phyloP scores from a whole-genome alignment of 2,888 invertebrate genomes.

The Drosophila ustulata region DNA sequence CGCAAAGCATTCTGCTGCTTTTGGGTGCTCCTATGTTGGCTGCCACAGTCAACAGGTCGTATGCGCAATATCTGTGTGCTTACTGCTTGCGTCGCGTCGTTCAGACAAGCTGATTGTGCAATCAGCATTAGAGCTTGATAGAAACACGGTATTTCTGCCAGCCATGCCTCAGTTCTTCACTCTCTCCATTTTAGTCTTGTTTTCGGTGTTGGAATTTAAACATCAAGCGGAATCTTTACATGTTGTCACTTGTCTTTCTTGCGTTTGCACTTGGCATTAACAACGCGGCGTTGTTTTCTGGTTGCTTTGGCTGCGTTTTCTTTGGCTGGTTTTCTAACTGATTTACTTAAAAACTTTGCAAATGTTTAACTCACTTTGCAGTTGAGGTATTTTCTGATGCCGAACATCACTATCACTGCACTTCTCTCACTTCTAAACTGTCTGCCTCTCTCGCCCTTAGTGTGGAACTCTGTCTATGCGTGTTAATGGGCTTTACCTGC shows the following conservation, averaged over 20 bases:
- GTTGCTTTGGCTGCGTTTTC: slow-evolving; percentile 21
- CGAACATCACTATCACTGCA: slow-evolving; percentile 46
- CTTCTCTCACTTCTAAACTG: slow-evolving; percentile 43
- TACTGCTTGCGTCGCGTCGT: background rate
- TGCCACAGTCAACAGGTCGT: slow-evolving; percentile 56
- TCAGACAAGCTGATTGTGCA: slow-evolving; percentile 64
- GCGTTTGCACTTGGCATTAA: slow-evolving; percentile 74
- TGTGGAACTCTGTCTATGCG: slow-evolving; percentile 7
- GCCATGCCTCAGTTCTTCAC: background rate
- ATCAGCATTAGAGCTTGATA: slow-evolving; percentile 64
- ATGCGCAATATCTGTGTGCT: slow-evolving; percentile 41
- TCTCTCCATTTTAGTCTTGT: background rate
- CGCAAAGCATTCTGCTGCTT: slow-evolving; percentile 11
- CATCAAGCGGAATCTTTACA: slow-evolving; percentile 69
- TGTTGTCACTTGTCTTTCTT: slow-evolving; percentile 73
- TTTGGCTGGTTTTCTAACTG: slow-evolving; percentile 36
- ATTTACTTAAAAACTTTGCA: slow-evolving; percentile 36
- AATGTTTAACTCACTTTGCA: slow-evolving; percentile 17
- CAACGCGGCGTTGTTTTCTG: slow-evolving; percentile 27
- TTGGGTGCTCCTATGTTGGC: background rate
- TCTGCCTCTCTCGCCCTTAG: background rate
- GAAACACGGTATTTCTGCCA: slow-evolving; percentile 21
- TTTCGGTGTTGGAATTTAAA: slow-evolving; percentile 50
- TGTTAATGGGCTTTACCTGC: slow-evolving; percentile 34
- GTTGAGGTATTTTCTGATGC: slow-evolving; percentile 25